phyloP scores from a whole-genome alignment of 2,113 vertebrate species.

The Chunga burmeisteri region DNA sequence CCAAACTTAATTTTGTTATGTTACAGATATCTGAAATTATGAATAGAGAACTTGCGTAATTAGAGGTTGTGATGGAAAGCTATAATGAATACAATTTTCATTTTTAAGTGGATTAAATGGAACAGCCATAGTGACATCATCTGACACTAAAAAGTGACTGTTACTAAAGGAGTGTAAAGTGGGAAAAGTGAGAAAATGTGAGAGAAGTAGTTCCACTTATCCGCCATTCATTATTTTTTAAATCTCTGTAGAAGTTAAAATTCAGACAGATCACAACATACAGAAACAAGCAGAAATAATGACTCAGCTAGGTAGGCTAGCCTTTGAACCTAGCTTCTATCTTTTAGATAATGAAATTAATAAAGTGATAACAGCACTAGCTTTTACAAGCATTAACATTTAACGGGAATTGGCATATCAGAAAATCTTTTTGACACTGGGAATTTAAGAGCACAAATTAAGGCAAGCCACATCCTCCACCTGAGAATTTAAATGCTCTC shows the following conservation, averaged over 20 bases:
- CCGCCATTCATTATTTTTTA: not conserved
- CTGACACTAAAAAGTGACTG: not conserved
- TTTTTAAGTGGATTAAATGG: not conserved
- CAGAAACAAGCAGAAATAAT: not conserved
- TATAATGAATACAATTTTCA: not conserved
- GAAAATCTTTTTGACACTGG: not conserved
- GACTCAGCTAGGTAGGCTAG: not conserved
- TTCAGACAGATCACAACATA: not conserved
- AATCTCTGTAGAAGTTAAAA: not conserved
- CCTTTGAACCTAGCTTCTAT: not conserved
- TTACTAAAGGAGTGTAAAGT: not conserved
- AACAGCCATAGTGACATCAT: not conserved
- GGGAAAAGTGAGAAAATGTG: not conserved
- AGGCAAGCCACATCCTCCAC: not conserved
- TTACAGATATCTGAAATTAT: not conserved
- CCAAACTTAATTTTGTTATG: not conserved
- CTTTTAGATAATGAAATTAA: not conserved
- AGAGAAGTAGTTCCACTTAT: not conserved
- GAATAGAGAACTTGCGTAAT: not conserved
- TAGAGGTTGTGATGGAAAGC: not conserved
- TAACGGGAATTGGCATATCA: not conserved
- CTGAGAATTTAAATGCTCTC: not conserved
- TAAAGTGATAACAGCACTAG: not conserved
- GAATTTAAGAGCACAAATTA: not conserved
- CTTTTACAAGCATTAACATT: not conserved